Evolutionary conservation across 2,888 invertebrate species (phyloP).

Genomic region (Metallyticus violacea): DNA sequence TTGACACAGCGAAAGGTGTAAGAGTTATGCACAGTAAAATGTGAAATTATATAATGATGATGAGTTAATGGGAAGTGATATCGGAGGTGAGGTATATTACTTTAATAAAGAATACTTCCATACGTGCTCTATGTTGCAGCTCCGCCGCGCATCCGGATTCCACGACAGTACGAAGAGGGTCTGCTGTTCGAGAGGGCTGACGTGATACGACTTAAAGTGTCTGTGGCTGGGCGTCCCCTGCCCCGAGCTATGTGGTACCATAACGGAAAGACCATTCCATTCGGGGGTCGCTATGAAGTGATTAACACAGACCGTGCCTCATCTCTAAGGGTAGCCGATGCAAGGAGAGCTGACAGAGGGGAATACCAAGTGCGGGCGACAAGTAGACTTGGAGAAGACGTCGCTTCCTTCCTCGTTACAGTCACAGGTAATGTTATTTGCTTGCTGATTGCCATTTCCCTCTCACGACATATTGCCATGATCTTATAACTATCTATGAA

Average conservation of each 20-base stretch:
- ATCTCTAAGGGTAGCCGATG: slow-evolving; percentile 71
- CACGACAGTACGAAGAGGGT: slow-evolving; percentile 84
- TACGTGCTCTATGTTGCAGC: slow-evolving; percentile 52
- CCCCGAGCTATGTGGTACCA: slow-evolving; percentile 83
- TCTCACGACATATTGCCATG: neutral
- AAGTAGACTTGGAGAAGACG: slow-evolving; percentile 79
- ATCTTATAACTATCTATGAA: too few species aligned
- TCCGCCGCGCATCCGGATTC: slow-evolving; percentile 76
- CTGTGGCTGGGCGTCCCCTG: slow-evolving; percentile 80
- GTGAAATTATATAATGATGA: too few species aligned
- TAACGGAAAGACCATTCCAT: slow-evolving; percentile 65
- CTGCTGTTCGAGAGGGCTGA: slow-evolving; percentile 84
- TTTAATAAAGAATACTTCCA: too few species aligned
- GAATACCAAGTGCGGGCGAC: slow-evolving; percentile 80
- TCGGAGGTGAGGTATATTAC: too few species aligned
- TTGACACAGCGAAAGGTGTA: too few species aligned
- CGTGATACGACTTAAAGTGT: slow-evolving; percentile 77
- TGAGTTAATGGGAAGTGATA: too few species aligned
- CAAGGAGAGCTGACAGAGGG: slow-evolving; percentile 78
- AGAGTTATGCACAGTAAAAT: too few species aligned
- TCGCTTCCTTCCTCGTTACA: slow-evolving; percentile 76
- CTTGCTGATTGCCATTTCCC: neutral
- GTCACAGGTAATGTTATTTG: slow-evolving; percentile 59
- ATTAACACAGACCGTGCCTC: slow-evolving; percentile 70
- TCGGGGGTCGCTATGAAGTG: slow-evolving; percentile 63